phyloP scores from a whole-genome alignment of 30 jellyfish, hydroid and myxozoan genomes.

The Phacellophora camtschatica region DNA sequence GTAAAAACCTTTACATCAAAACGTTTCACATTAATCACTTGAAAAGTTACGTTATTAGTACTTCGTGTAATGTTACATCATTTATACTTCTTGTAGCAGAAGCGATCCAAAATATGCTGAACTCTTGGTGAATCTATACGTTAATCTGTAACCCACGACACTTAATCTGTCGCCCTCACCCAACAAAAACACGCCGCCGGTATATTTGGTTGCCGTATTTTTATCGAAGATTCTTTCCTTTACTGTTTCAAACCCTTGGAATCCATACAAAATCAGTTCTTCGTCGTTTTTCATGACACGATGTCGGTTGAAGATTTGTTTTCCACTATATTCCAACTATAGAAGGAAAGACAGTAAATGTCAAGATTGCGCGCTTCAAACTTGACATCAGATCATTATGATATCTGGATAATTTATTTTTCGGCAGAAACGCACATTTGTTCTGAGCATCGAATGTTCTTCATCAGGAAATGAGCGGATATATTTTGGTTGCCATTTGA shows the following conservation, averaged over 20 bases:
- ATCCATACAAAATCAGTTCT: neutral
- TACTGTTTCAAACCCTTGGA: neutral
- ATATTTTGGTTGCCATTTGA: no score
- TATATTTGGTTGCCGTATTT: neutral
- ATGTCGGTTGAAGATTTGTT: neutral
- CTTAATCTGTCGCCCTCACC: neutral
- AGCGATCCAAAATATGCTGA: conserved; percentile 16
- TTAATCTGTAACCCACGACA: neutral
- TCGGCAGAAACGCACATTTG: no score
- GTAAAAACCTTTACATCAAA: no score
- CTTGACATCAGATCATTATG: no score
- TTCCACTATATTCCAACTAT: neutral
- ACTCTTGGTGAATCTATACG: neutral
- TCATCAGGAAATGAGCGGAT: neutral
- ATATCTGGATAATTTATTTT: no score
- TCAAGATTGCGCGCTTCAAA: no score
- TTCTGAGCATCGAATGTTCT: no score
- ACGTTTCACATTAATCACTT: no score
- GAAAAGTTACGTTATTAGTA: no score
- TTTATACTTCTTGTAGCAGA: neutral
- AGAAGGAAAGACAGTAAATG: neutral
- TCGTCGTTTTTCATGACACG: neutral
- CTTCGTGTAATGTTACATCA: no score
- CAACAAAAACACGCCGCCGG: conserved; percentile 26
- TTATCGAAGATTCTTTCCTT: neutral